Evolutionary conservation across 2,888 invertebrate species (phyloP).

Genomic region (Cancer borealis): DNA sequence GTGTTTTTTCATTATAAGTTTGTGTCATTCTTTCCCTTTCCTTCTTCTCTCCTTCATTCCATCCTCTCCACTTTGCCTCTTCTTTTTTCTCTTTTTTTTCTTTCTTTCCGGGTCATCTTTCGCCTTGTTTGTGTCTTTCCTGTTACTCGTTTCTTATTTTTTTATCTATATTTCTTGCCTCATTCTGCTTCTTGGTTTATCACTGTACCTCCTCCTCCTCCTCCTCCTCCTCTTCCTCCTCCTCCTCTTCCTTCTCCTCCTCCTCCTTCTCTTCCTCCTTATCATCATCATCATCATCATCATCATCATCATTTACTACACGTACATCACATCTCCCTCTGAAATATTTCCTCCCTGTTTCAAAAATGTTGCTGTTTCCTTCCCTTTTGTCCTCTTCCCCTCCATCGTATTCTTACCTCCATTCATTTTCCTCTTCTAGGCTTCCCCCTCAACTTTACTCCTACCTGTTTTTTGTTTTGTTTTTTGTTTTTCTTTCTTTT

Average conservation of each 20-base stretch:
- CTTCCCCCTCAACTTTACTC: background rate
- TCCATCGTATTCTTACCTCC: background rate
- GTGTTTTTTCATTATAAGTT: background rate
- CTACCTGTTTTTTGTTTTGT: background rate
- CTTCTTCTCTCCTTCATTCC: background rate
- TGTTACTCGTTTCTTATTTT: too few species aligned
- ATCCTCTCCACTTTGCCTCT: too few species aligned
- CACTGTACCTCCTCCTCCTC: too few species aligned
- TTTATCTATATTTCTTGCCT: too few species aligned
- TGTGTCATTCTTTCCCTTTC: background rate
- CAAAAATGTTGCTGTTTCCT: background rate
- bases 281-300: background rate
- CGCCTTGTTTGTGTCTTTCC: too few species aligned
- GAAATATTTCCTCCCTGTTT: background rate
- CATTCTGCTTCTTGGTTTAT: too few species aligned
- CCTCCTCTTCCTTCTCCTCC: background rate
- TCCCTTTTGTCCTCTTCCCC: background rate
- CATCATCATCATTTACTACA: background rate
- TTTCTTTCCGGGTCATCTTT: too few species aligned
- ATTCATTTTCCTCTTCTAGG: constrained; percentile 30
- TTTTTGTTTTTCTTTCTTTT: background rate
- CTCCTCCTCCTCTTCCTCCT: background rate
- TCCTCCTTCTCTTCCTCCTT: background rate
- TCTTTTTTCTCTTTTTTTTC: too few species aligned
- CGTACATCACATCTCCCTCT: background rate